Percentiles rank a stretch among this genome's conserved stretches.
These are phyloP conservation scores for Nothura maculosa DNA, from an alignment of 2,797 vertebrate genomes.

Conservation along the genomic window DNA sequence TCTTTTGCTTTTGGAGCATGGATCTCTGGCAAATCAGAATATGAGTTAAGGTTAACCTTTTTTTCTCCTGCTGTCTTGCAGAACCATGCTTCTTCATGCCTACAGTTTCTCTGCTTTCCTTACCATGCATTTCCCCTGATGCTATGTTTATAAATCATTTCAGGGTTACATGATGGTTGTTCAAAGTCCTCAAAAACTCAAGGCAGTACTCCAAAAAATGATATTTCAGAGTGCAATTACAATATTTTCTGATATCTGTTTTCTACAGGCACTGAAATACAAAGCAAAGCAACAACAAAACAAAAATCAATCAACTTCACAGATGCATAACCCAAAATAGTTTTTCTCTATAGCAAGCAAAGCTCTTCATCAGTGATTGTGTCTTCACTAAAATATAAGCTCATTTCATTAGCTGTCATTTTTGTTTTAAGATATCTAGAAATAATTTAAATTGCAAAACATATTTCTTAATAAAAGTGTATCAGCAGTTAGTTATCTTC, in stretches of 20 bases:
- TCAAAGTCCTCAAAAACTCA: not conserved
- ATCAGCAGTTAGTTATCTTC: not conserved
- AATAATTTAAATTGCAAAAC: not conserved
- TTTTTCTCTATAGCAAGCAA: not conserved
- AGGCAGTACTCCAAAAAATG: not conserved
- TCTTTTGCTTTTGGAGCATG: not conserved
- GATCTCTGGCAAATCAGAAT: not conserved
- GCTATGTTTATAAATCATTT: not conserved
- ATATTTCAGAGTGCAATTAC: not conserved
- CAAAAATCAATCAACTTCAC: not conserved
- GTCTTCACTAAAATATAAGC: not conserved
- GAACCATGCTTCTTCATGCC: not conserved
- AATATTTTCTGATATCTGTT: not conserved
- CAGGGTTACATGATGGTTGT: not conserved
- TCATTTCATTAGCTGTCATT: not conserved
- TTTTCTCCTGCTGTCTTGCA: not conserved
- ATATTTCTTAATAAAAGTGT: not conserved
- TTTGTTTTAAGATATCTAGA: not conserved
- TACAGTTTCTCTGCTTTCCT: not conserved
- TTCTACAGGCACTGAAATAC: not conserved
- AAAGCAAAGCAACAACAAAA: not conserved
- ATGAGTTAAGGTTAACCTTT: not conserved
- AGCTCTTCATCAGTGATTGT: not conserved
- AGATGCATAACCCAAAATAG: not conserved
- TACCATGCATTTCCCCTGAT: not conserved